Evolutionary conservation across 2,113 vertebrate genomes (phyloP).

Genomic region (Ariopsis seemanni): DNA sequence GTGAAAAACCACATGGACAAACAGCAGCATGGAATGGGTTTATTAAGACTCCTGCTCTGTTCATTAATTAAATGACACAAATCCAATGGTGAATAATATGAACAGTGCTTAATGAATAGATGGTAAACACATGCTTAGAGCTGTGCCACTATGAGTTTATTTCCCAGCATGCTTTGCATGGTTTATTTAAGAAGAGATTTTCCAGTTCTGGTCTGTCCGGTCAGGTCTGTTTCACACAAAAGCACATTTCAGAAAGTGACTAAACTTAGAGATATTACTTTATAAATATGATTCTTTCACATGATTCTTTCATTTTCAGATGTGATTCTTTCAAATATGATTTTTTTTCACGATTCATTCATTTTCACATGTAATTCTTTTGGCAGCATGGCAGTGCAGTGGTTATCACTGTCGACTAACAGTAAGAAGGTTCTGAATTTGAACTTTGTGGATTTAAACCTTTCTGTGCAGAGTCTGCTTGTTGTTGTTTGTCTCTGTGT

Average conservation of each 20-base stretch:
- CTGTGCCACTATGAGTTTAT: neutral
- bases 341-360: neutral
- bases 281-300: neutral
- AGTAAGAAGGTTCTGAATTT: too few species aligned
- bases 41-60: neutral
- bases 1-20: neutral
- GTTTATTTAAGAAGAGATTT: neutral
- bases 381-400: too few species aligned
- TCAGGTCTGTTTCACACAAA: neutral
- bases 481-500: too few species aligned
- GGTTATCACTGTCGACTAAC: too few species aligned
- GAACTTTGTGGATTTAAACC: too few species aligned
- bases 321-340: neutral
- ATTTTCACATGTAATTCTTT: neutral
- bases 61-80: neutral
- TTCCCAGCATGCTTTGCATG: slow-evolving; percentile 9
- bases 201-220: neutral
- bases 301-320: neutral
- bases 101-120: neutral
- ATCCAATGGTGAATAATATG: neutral
- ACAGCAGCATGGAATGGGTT: neutral
- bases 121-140: neutral
- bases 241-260: neutral
- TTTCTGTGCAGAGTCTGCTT: too few species aligned
- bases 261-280: neutral